Base-by-base conservation (phyloP, 2,888 invertebrate genomes). In the Clostera curtula region DNA sequence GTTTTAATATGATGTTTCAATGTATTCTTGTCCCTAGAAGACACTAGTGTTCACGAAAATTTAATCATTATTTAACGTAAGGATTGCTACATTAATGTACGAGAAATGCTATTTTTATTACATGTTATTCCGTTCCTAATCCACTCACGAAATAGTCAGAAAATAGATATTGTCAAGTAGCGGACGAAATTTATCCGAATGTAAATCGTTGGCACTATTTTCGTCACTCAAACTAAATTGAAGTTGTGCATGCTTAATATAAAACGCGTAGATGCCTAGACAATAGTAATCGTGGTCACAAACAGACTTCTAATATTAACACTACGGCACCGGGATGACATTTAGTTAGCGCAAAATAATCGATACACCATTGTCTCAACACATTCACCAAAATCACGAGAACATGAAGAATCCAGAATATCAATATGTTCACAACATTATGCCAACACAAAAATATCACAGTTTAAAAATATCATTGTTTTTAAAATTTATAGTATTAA, bases 281-380 rank as follows among this genome's bases (percentile, higher is more conserved):
- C 77, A 80, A 79, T 76, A 69, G 73, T 76, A 70, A 71, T 70
- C 67, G 74, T 70, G 60, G 64, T 66, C 71, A 75, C 80, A 70
- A 76, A 75, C 79, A 79, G 73, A 77, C 70, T 74, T 80, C 83
- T 82, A 82, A 83, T 82, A 83, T 83, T 83, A 83, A 74, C 80
- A 79, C 79, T 69, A 75, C 75, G 71, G 63, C 60, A 74, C 80
- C 60, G 77, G 73, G 79, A 77, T 83, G 83, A 83, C 83, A 82
- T 83, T 83, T 80, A 76, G 73, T 79, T 74, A 72, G 74, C 75
- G 74, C 71, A 80, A 80, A 83, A 80, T 82, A 83, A 83, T 83
- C 83, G 79, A 83, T 83, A 83, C 73, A 80, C 82, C 80, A 82
- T 82, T 82, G 80, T 82, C 79, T 79, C 69, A 75, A 68, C 76